These are phyloP conservation scores for Calosoma granatense DNA, from an alignment of 1,140 invertebrate genomes.

Conservation along the genomic window DNA sequence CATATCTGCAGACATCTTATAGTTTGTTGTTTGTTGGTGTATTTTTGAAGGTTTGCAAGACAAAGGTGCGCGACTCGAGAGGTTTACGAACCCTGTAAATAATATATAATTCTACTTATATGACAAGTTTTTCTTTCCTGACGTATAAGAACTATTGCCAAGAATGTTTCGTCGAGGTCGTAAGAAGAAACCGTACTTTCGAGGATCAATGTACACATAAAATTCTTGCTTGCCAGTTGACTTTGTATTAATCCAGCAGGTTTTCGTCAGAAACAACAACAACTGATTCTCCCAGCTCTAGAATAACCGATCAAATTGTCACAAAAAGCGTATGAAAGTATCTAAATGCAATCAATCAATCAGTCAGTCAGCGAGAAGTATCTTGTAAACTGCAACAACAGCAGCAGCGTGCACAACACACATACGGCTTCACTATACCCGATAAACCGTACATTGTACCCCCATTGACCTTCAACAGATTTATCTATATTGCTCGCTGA, in stretches of 20 bases:
- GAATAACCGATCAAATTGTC: not conserved
- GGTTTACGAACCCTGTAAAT: constrained; percentile 6
- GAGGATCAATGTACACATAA: constrained; percentile 6
- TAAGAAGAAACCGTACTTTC: not conserved
- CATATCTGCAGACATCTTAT: too few relatives aligned
- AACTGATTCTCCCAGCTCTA: not conserved
- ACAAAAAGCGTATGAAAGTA: not conserved
- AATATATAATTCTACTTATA: constrained; percentile 7
- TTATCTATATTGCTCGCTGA: too few relatives aligned
- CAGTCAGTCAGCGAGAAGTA: not conserved
- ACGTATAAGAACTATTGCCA: constrained; percentile 1
- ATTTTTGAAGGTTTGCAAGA: too few relatives aligned
- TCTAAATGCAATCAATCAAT: not conserved
- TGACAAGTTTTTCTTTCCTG: constrained; percentile 2
- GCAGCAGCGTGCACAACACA: too few relatives aligned
- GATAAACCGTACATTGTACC: too few relatives aligned
- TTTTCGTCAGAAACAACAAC: not conserved
- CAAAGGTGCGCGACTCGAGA: not conserved
- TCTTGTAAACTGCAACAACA: not conserved
- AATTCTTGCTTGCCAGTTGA: not conserved
- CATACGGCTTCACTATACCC: too few relatives aligned
- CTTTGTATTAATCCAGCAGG: constrained; percentile 3
- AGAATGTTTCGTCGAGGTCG: not conserved
- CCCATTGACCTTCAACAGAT: too few relatives aligned
- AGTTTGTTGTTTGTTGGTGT: too few relatives aligned